Evolutionary conservation across 2,888 invertebrate genomes (phyloP).

Genomic region (Caenorhabditis sinica): DNA sequence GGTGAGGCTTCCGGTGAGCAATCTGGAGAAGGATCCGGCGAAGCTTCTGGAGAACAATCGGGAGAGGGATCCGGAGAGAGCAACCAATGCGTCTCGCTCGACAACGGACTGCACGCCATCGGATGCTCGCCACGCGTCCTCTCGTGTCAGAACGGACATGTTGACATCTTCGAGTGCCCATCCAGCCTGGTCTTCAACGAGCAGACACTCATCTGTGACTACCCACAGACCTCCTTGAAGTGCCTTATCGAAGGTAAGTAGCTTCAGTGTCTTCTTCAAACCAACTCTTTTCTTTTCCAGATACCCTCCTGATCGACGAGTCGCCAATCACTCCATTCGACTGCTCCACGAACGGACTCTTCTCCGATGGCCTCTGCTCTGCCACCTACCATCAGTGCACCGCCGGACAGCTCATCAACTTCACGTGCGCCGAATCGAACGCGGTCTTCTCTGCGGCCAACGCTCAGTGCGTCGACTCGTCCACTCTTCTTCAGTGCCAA

Average conservation of each 20-base stretch:
- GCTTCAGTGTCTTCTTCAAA: neutral
- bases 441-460: conserved; percentile 54
- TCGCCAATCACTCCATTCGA: conserved; percentile 38
- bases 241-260: conserved; percentile 39
- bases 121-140: conserved; percentile 62
- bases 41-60: conserved; percentile 19
- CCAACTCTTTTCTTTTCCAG: conserved; percentile 26
- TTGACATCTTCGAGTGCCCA: conserved; percentile 58
- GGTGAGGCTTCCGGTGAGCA: conserved; percentile 31
- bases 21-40: conserved; percentile 34
- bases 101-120: conserved; percentile 45
- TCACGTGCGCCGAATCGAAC: conserved; percentile 45
- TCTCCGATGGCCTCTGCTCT: conserved; percentile 46
- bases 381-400: conserved; percentile 50
- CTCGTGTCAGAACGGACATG: conserved; percentile 57
- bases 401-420: conserved; percentile 46
- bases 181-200: conserved; percentile 60
- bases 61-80: neutral
- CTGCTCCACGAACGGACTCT: conserved; percentile 50
- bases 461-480: conserved; percentile 50
- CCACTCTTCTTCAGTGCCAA: conserved; percentile 43
- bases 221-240: conserved; percentile 53
- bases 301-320: conserved; percentile 33
- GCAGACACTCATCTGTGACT: conserved; percentile 55
- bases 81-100: conserved; percentile 22